A percentile compares a stretch with the other conserved stretches of the same genome.
phyloP scores from a whole-genome alignment of 2,797 vertebrate genomes.

The Merluccius polli region DNA sequence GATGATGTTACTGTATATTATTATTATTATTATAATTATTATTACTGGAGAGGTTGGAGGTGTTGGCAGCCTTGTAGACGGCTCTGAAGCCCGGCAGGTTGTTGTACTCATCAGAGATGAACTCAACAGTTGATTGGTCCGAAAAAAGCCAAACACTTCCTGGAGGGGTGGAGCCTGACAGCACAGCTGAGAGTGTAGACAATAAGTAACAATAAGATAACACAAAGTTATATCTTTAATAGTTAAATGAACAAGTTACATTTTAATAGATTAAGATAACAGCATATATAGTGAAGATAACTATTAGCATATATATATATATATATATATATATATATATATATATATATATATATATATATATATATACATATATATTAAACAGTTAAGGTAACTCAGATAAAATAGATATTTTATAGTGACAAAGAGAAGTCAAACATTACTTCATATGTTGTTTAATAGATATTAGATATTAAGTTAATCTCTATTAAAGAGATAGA shows the following conservation, averaged over 20 bases:
- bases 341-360: neutral
- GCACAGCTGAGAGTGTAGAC: conserved; percentile 65
- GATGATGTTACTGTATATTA: neutral
- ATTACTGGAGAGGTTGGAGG: conserved; percentile 71
- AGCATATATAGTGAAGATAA: too few relatives aligned
- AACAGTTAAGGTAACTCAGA: neutral
- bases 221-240: neutral
- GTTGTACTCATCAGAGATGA: conserved; percentile 67
- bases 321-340: too few relatives aligned
- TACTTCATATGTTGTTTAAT: neutral
- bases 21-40: too few relatives aligned
- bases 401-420: neutral
- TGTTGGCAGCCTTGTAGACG: conserved; percentile 69
- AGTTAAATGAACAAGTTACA: neutral
- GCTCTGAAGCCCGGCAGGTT: conserved; percentile 77
- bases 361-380: neutral
- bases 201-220: neutral
- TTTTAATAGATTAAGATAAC: too few relatives aligned
- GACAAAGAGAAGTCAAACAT: neutral
- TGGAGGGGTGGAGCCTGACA: conserved; percentile 71
- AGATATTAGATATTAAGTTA: neutral
- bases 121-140: conserved; percentile 77
- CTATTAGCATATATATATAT: too few relatives aligned
- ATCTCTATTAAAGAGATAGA: neutral
- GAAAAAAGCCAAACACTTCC: conserved; percentile 78